These are phyloP conservation scores for Danionella dracula DNA, from an alignment of 2,797 vertebrate species.

Conservation along the genomic window DNA sequence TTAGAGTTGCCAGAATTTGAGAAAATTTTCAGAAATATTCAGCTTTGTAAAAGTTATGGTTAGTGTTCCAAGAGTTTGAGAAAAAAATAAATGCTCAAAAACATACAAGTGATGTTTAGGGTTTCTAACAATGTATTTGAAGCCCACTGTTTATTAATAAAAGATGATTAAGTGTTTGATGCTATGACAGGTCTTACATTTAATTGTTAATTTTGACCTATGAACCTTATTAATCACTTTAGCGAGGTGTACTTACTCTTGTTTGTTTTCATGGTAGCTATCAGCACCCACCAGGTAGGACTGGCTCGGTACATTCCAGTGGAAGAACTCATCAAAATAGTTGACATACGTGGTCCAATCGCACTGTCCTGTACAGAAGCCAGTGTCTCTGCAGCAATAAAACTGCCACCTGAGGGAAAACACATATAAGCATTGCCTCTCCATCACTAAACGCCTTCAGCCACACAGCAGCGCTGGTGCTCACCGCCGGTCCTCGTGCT, in stretches of 20 bases:
- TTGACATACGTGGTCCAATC: constrained; percentile 37
- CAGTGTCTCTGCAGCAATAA: constrained; percentile 13
- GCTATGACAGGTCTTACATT: too few relatives aligned
- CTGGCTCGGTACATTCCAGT: constrained; percentile 11
- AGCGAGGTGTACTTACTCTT: constrained; percentile 25
- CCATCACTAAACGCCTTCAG: too few relatives aligned
- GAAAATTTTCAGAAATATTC: too few relatives aligned
- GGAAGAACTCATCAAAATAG: constrained; percentile 28
- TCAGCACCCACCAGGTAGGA: constrained; percentile 30
- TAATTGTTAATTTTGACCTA: too few relatives aligned
- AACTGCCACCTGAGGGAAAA: constrained; percentile 35
- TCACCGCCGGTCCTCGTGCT: constrained; percentile 25
- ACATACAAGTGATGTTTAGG: too few relatives aligned
- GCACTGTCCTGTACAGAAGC: constrained; percentile 4
- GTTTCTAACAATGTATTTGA: too few relatives aligned
- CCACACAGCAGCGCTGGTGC: not conserved
- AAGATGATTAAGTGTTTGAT: too few relatives aligned
- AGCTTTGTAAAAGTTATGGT: too few relatives aligned
- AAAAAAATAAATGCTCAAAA: too few relatives aligned
- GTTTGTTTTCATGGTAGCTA: constrained; percentile 29
- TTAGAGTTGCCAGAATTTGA: too few relatives aligned
- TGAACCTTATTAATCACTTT: not conserved
- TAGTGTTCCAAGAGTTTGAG: too few relatives aligned
- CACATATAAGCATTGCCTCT: not conserved
- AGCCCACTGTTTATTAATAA: too few relatives aligned